A percentile compares a stretch with the other conserved stretches of the same genome.
These are phyloP conservation scores for Scomberomorus guttatus DNA, from an alignment of 2,797 vertebrate genomes.

Conservation along the genomic window DNA sequence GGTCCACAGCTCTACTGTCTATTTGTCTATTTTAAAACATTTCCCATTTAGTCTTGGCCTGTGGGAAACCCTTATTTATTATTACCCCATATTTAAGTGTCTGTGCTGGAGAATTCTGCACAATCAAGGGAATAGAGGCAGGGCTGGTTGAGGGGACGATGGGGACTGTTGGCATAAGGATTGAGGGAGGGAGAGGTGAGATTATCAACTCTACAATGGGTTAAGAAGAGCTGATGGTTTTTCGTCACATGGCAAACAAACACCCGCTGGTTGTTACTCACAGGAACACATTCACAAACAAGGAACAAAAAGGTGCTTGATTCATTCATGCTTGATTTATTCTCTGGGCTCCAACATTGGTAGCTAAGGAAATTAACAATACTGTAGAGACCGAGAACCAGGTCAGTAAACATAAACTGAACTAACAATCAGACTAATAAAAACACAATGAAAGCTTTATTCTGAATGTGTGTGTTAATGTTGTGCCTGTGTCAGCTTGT, in stretches of 20 bases:
- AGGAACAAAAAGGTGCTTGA: conserved; percentile 28
- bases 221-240: conserved; percentile 29
- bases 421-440: background rate
- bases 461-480: background rate
- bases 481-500: background rate
- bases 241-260: conserved; percentile 36
- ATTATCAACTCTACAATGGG: conserved; percentile 11
- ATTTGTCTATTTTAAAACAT: conserved; percentile 33
- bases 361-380: conserved; percentile 36
- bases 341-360: conserved; percentile 17
- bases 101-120: conserved; percentile 21
- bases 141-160: background rate
- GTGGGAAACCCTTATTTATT: conserved; percentile 50
- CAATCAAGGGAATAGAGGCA: conserved; percentile 2
- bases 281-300: conserved; percentile 23
- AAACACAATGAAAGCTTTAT: background rate
- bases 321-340: conserved; percentile 33
- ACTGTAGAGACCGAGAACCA: conserved; percentile 25
- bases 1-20: conserved; percentile 19
- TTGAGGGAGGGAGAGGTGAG: background rate
- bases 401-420: conserved; percentile 29
- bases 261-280: background rate
- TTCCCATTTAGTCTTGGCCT: conserved; percentile 34
- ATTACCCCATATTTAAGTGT: conserved; percentile 19
- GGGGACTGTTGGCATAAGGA: background rate